These are phyloP conservation scores for Ctenopoma kingsleyae DNA, from an alignment of 2,797 vertebrate genomes.

Conservation along the genomic window DNA sequence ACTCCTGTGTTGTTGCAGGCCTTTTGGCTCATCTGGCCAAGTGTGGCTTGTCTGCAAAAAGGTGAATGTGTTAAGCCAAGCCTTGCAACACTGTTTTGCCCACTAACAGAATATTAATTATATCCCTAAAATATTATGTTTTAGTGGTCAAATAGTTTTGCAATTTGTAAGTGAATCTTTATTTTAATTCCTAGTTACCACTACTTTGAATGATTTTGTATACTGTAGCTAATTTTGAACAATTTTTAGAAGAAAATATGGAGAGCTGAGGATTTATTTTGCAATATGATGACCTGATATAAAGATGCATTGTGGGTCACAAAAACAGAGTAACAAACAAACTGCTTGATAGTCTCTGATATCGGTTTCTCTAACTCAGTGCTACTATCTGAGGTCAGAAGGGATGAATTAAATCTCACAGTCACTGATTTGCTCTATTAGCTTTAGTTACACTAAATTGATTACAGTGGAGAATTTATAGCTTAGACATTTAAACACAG, in stretches of 20 bases:
- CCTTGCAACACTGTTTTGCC: no score
- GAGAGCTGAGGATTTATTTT: constrained; percentile 1
- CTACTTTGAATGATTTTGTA: neutral
- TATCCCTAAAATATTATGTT: neutral
- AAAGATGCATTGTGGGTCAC: constrained; percentile 6
- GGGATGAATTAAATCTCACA: constrained; percentile 7
- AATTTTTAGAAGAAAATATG: constrained; percentile 1
- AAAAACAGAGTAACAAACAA: constrained; percentile 13
- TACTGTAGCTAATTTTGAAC: neutral
- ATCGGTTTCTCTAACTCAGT: constrained; percentile 8
- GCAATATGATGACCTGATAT: constrained; percentile 9
- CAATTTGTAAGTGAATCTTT: neutral
- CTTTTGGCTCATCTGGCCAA: neutral
- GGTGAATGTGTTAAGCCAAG: neutral
- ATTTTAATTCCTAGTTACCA: neutral
- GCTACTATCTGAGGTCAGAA: constrained; percentile 4
- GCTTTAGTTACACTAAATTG: constrained; percentile 37
- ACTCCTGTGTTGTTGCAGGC: no score
- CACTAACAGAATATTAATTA: no score
- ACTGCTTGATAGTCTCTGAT: constrained; percentile 7
- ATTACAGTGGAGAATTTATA: constrained; percentile 17
- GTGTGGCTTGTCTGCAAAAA: neutral
- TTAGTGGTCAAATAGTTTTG: neutral
- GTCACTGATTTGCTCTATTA: constrained; percentile 33
- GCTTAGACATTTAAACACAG: constrained; percentile 28